Evolutionary conservation across 2,888 invertebrate species (phyloP), one percentile per base, ranked within the genome.

Genomic region (Drosophila paramelanica): DNA sequence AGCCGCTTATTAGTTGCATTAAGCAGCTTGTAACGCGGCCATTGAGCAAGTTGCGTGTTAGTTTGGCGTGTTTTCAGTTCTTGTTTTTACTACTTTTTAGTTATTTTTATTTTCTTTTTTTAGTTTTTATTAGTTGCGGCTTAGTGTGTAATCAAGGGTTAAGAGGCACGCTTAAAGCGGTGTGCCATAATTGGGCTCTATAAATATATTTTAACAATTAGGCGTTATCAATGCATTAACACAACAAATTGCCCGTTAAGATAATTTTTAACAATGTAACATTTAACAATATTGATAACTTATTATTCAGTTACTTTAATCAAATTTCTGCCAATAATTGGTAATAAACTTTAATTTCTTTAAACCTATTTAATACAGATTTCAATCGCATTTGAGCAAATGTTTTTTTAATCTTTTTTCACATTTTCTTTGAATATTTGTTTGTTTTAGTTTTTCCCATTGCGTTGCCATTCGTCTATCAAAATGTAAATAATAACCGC

Each of bases 21-120:
- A 81, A 87, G 82, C 88, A 81, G 81, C 81, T 76, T 71, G 71
- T 72, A 70, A 72, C 41, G 31, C 60, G 46, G 55, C 50, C 58
- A 79, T 61, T 65, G 66, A 27, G 41, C 61, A 62, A 49, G 66
- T 87, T 84, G 88, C 88, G 88, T 81, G 81, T 69, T 78, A 56
- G 78, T 83, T 81, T 66, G 60, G 55, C 72, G 86, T 83, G 68
- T 64, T 64, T 73, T 38, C n/a, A 51, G 49, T 23, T 25, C 51
- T 52, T 53, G 60, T 62, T 59, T 47, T 46, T 67, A 11, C 31
- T 33, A 31, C 42, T 53, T 31, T 20, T 33, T 58, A n/a, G 38
- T 17, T 33, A 38, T 46, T 47, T 57, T 33, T 58, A n/a, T 33
- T 17, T 33, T 33, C 43, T 47, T 57, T 64, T 31, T 51, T 7